phyloP scores from a whole-genome alignment of 2,888 invertebrate species.

The Prosapia bicincta region DNA sequence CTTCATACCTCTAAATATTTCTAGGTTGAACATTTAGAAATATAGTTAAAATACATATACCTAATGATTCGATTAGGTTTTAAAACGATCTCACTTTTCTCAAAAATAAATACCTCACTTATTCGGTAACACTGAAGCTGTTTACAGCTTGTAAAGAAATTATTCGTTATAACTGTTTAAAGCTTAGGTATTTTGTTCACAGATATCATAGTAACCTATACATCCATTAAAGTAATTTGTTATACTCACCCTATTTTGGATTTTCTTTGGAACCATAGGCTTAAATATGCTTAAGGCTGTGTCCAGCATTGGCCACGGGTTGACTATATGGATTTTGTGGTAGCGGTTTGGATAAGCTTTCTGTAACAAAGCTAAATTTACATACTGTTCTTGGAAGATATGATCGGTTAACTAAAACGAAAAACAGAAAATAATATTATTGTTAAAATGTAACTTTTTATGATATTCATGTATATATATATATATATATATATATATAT shows the following conservation, averaged over 20 bases:
- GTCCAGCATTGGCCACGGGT: slow-evolving; percentile 42
- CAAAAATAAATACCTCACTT: background rate
- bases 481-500: background rate
- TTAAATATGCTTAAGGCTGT: slow-evolving; percentile 41
- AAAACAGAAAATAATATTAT: background rate
- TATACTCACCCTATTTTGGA: slow-evolving; percentile 40
- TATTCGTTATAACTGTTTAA: no score
- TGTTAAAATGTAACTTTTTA: background rate
- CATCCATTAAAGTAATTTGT: background rate
- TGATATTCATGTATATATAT: background rate
- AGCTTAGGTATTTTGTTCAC: no score
- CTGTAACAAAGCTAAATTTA: slow-evolving; percentile 37
- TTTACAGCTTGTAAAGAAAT: no score
- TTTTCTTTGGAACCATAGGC: slow-evolving; percentile 42
- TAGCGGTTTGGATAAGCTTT: slow-evolving; percentile 42
- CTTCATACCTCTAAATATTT: no score
- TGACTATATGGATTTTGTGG: slow-evolving; percentile 42
- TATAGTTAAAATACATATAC: no score
- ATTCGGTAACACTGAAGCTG: background rate
- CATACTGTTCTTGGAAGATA: no score
- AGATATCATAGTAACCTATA: background rate
- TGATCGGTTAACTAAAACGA: no score
- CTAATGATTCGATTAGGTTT: no score
- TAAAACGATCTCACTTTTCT: no score
- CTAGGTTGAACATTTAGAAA: no score